Conservation (phyloP, 2,888 invertebrate species). For the Mimumesa dahlbomi region DNA sequence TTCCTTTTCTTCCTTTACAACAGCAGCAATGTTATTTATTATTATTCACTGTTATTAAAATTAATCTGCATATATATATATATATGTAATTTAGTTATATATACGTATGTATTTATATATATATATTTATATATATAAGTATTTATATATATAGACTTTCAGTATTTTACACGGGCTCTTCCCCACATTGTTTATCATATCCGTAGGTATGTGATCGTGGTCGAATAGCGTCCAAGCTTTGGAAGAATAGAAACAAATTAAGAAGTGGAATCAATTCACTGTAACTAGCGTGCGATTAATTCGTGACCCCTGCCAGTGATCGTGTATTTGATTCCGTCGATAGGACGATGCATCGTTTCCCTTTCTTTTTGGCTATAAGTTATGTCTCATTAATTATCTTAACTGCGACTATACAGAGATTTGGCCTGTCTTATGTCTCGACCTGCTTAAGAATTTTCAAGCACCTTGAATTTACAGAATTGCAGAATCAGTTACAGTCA, state of each 20-base stretch:
- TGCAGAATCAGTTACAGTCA: slow-evolving; percentile 13
- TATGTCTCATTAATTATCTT: slow-evolving; percentile 9
- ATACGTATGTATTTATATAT: slow-evolving; percentile 57
- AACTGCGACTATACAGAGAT: slow-evolving; percentile 35
- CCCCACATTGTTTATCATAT: slow-evolving; percentile 48
- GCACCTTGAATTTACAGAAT: slow-evolving; percentile 25
- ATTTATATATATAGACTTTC: slow-evolving; percentile 74
- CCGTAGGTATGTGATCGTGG: slow-evolving; percentile 35
- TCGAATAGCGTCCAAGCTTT: slow-evolving; percentile 46
- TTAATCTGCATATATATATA: slow-evolving; percentile 63
- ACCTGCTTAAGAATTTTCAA: slow-evolving; percentile 15
- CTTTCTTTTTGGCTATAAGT: slow-evolving; percentile 1
- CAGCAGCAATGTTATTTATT: slow-evolving; percentile 62
- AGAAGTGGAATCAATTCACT: slow-evolving; percentile 4
- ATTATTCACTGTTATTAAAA: slow-evolving; percentile 69
- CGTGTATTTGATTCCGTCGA: slow-evolving; percentile 3
- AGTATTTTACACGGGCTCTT: slow-evolving; percentile 73
- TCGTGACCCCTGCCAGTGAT: slow-evolving; percentile 8
- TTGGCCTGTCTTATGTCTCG: slow-evolving; percentile 16
- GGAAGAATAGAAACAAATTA: slow-evolving; percentile 21
- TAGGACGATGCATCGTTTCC: slow-evolving; percentile 11
- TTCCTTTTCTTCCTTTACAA: slow-evolving; percentile 69
- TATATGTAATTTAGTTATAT: slow-evolving; percentile 48
- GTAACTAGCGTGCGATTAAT: slow-evolving; percentile 9
- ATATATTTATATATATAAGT: slow-evolving; percentile 54